Evolutionary conservation across 2,888 invertebrate genomes (phyloP), one percentile per base, ranked within the genome.

Genomic region (Chloromyia formosa): DNA sequence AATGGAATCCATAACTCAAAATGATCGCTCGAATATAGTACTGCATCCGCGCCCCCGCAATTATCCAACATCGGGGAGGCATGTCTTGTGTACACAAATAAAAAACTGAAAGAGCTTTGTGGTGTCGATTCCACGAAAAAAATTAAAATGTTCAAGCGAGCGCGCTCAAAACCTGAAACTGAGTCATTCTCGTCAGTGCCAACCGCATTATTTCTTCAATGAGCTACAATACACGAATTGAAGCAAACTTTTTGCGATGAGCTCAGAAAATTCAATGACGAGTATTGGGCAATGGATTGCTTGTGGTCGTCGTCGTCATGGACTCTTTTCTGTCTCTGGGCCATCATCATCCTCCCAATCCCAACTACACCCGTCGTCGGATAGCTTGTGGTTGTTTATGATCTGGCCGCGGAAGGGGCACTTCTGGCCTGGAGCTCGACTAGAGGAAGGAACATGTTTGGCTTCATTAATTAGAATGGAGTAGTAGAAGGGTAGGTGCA

Each of bases 161-260:
- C 49, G 56, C 18, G 18, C 49, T 66, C 9, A 7, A 66, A 66
- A 66, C 66, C 66, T 49, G 66, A 66, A 66, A 49, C 35, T 66
- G 66, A 66, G 45, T 66, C 45, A 66, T 66, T 12, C 18, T 56
- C 12, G 9, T 66, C 66, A 27, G 12, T 1, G 12, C 40, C 27
- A 35, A n/a, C n/a, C 27, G 62, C 40, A 40, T 16, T 49, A 27
- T 45, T 45, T 45, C 22, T 45, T 66, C 66, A 66, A 66, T 66
- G 66, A 66, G 22, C 49, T 49, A 49, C 66, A 49, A 22, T 66
- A 45, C 62, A 62, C 62, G 62, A 42, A 23, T 12, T 27, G 42
- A 62, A 22, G 66, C 66, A 66, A 22, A 42, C 18, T 62, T 66
- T 56, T 18, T 66, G 66, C 66, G 66, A 66, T 66, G 66, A 66